A percentile compares a stretch with the other conserved stretches of the same genome.
These are phyloP conservation scores for Polydrusus pterygomalis DNA, from an alignment of 2,888 invertebrate genomes.

Conservation along the genomic window DNA sequence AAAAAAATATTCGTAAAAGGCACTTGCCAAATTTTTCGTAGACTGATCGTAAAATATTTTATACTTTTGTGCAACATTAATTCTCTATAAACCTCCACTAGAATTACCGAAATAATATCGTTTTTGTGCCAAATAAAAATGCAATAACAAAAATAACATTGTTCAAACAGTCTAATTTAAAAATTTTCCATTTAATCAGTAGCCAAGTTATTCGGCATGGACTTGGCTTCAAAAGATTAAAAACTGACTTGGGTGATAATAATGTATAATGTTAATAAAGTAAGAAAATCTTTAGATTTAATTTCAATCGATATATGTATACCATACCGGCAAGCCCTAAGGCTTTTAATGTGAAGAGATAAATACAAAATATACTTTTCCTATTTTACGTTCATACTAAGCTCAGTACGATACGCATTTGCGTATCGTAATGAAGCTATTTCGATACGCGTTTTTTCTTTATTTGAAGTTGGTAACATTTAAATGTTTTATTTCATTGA, in stretches of 20 bases:
- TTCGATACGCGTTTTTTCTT: no score
- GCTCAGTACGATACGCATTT: no score
- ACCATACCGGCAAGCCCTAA: no score
- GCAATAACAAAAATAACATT: slow-evolving; percentile 21
- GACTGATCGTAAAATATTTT: not conserved
- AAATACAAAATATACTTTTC: no score
- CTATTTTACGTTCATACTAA: no score
- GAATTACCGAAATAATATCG: slow-evolving; percentile 5
- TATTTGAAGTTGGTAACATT: no score
- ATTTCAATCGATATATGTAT: not conserved
- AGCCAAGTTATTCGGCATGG: slow-evolving; percentile 15
- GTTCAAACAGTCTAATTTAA: slow-evolving; percentile 14
- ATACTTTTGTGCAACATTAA: slow-evolving; percentile 2
- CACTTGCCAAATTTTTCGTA: not conserved
- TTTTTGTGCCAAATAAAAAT: slow-evolving; percentile 19
- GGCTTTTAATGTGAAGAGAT: no score
- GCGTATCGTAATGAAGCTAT: no score
- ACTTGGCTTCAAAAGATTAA: slow-evolving; percentile 21
- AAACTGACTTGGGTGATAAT: not conserved
- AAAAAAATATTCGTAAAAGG: not conserved
- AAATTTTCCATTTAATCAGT: slow-evolving; percentile 26
- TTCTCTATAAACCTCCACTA: not conserved
- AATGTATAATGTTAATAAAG: no score
- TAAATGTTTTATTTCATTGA: no score
- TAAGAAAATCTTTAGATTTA: not conserved